These are phyloP conservation scores for Rapana venosa DNA, from an alignment of 2,888 invertebrate genomes.

Conservation along the genomic window DNA sequence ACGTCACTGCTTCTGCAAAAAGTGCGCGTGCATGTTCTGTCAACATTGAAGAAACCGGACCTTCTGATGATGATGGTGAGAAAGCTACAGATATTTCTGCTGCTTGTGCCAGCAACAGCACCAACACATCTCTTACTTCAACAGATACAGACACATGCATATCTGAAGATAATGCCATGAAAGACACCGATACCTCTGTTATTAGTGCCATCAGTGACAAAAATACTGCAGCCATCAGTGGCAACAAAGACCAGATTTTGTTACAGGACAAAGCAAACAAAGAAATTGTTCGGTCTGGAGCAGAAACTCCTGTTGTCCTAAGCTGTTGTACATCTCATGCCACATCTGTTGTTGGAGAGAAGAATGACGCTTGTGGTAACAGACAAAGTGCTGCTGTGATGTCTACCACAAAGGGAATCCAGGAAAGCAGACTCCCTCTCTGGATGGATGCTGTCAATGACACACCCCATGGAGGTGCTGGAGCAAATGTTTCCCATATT, in stretches of 20 bases:
- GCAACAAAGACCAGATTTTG: background rate
- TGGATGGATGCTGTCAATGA: too few relatives aligned
- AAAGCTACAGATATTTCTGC: background rate
- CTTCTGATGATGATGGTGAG: too few relatives aligned
- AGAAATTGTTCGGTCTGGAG: too few relatives aligned
- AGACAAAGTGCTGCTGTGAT: background rate
- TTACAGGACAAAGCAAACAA: too few relatives aligned
- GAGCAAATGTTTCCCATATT: too few relatives aligned
- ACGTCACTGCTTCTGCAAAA: too few relatives aligned
- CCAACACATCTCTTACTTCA: background rate
- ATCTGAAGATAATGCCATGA: background rate
- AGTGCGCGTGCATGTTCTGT: too few relatives aligned
- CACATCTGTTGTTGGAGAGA: background rate
- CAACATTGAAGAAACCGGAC: too few relatives aligned
- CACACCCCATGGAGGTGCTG: too few relatives aligned
- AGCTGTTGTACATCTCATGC: background rate
- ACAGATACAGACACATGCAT: background rate
- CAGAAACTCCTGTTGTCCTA: background rate
- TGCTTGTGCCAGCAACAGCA: background rate
- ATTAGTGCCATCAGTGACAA: background rate
- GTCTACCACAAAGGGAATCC: background rate
- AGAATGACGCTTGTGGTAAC: background rate
- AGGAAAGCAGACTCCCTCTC: background rate
- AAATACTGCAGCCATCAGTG: background rate
- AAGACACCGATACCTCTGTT: background rate